Base-by-base conservation (phyloP, 2,113 vertebrate genomes). In the Rhabdornis inornatus region DNA sequence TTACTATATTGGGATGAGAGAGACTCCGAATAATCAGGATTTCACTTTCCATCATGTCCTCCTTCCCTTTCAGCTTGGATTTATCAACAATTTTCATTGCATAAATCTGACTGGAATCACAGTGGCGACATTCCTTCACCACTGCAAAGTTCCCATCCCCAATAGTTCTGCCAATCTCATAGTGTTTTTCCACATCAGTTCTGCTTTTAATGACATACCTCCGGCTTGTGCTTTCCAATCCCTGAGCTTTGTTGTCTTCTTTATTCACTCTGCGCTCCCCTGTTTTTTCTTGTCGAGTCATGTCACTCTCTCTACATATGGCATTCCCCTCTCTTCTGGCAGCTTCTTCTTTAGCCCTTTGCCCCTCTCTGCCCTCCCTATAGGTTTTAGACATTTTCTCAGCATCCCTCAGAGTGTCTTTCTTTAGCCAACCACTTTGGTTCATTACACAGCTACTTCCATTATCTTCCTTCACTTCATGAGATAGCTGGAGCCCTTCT, bases 71-170 rank as follows among this genome's bases (percentile, higher is more conserved):
- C 92, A 99, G 98, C 86, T 99, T 99, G 68, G 98, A 97, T 90
- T 98, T 99, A 91, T 99, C 98, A 3, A 99, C 98, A 13, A 99
- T 98, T 97, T 99, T 99, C 98, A 99, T 97, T 23, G 99, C 99
- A 3, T 99, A 98, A 25, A 91, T 97, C 94, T 98, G 97, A 42
- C 97, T 95, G 18, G 94, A 97, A 80, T 96, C 96, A 3, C 98
- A 98, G 37, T 97, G 98, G 64, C 97, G 93, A 89, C 99, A 99
- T 92, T 99, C 98, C 81, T 98, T 98, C 87, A 99, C 99, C 52
- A 99, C 97, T 0, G 99, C 99, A 60, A 99, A 99, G 94, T 99
- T 99, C 10, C 99, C 99, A 1, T 99, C 99, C 37, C 99, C 99
- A 5, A 99, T 98, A 95, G 98, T 98, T 20, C 98, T 97, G 45